Evolutionary conservation across 2,797 vertebrate species (phyloP).

Genomic region (Hapalemur alaotrensis): DNA sequence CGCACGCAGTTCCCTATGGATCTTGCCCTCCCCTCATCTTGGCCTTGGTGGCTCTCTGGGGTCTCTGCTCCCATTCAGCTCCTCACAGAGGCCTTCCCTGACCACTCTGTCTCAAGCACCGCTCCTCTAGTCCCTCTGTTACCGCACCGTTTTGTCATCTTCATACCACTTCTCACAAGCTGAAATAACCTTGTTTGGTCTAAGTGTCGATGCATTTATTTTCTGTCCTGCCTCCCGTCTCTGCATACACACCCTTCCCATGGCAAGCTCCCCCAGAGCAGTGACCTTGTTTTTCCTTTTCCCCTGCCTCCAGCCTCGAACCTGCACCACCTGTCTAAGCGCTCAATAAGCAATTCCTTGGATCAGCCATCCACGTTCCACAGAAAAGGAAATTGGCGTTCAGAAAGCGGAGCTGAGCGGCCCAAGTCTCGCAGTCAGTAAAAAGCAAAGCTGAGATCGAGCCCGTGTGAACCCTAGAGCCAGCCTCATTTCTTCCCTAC

Average conservation of each 20-base stretch:
- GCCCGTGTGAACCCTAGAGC: background rate
- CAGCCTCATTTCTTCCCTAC: background rate
- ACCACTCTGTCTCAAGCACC: background rate
- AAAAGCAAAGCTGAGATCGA: background rate
- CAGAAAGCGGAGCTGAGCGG: background rate
- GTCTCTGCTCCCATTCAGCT: background rate
- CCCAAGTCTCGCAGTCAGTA: background rate
- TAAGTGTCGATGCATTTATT: background rate
- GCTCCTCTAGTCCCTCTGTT: background rate
- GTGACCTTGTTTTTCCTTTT: background rate
- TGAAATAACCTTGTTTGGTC: background rate
- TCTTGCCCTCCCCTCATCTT: background rate
- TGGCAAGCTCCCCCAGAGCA: background rate
- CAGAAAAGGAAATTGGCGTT: background rate
- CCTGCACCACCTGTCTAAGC: background rate
- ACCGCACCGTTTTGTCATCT: background rate
- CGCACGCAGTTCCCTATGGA: background rate
- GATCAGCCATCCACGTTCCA: background rate
- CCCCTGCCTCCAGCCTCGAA: background rate
- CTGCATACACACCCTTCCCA: background rate
- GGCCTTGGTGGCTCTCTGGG: background rate
- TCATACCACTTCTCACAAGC: background rate
- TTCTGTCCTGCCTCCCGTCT: background rate
- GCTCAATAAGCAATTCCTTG: background rate
- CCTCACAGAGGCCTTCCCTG: background rate